Evolutionary conservation across 2,113 vertebrate species (phyloP), one percentile per base, ranked within the genome.

Genomic region (Calonectris borealis): DNA sequence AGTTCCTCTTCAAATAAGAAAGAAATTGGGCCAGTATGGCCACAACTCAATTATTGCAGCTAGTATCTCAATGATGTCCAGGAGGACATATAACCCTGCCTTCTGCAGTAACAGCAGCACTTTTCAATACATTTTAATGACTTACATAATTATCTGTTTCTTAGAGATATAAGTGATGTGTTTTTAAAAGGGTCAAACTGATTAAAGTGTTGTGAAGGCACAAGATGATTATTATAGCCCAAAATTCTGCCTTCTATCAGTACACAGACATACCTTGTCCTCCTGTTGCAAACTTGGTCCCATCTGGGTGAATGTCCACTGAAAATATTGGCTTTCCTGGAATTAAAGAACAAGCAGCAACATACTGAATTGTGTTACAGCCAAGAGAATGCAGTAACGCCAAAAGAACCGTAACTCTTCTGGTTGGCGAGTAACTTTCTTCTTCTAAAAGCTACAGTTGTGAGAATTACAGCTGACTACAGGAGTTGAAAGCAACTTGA

Each of bases 311-410:
- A 97, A 99, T 99, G 96, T 99, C 99, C 87, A 99, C 99, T 42
- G 99, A 99, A 98, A 99, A 99, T 97, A 99, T 99, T 29, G 99
- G 99, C 98, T 99, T 99, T 97, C 99, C 99, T 99, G 96, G 52
- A 96, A 98, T 83, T 6, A 90, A 51, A 76, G 83, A 94, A 96
- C 68, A 91, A 88, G 86, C 82, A 93, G 60, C 22, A 87, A 60
- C 34, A 83, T 1, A 70, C 2, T 95, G 93, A 91, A 21, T 89
- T 86, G 55, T 34, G 69, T 93, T 31, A 65, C 49, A 73, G 40
- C 8, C 9, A 38, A 40, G 24, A n/a, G 64, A 87, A 95, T 2
- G 16, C 27, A 82, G 46, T 4, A 66, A 70, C 0, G 1, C 49
- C 81, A 93, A 24, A 61, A 61, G 40, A 70, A 70, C 13, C 20